Conservation (phyloP, 2,797 vertebrate species). For the Oreochromis mossambicus region DNA sequence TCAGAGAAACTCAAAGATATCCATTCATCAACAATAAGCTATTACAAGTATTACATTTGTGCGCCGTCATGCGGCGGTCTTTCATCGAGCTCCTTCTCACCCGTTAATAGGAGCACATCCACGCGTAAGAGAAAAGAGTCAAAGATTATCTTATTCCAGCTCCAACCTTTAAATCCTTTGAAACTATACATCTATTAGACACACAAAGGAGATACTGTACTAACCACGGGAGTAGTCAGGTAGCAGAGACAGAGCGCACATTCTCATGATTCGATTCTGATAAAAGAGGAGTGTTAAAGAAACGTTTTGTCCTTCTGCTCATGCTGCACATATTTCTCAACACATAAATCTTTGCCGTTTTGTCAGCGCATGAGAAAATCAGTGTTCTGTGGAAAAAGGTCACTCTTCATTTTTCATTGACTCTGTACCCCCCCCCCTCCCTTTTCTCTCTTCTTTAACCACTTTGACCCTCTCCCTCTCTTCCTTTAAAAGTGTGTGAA, state of each 20-base stretch:
- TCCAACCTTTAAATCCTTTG: constrained; percentile 47
- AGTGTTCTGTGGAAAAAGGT: constrained; percentile 46
- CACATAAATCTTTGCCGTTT: constrained; percentile 33
- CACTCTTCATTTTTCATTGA: constrained; percentile 57
- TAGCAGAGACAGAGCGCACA: neutral
- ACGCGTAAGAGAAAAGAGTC: constrained; percentile 6
- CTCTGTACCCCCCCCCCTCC: neutral
- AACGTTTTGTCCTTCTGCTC: constrained; percentile 15
- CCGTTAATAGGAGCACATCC: constrained; percentile 24
- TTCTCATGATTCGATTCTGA: constrained; percentile 5
- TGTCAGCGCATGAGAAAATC: constrained; percentile 49
- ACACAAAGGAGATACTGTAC: constrained; percentile 8
- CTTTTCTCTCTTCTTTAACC: neutral
- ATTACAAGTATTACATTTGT: constrained; percentile 52
- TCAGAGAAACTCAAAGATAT: constrained; percentile 40
- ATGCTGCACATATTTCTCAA: constrained; percentile 38
- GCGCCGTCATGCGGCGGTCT: constrained; percentile 16
- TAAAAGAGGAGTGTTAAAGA: neutral
- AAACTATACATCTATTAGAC: constrained; percentile 46
- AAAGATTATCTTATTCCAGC: constrained; percentile 47
- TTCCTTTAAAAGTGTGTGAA: constrained; percentile 18
- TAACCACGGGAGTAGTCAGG: neutral
- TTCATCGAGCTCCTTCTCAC: constrained; percentile 18
- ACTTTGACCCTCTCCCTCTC: neutral
- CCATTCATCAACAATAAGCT: constrained; percentile 59